These are phyloP conservation scores for Ceyx erithaca DNA, from an alignment of 2,797 vertebrate species.

Conservation along the genomic window DNA sequence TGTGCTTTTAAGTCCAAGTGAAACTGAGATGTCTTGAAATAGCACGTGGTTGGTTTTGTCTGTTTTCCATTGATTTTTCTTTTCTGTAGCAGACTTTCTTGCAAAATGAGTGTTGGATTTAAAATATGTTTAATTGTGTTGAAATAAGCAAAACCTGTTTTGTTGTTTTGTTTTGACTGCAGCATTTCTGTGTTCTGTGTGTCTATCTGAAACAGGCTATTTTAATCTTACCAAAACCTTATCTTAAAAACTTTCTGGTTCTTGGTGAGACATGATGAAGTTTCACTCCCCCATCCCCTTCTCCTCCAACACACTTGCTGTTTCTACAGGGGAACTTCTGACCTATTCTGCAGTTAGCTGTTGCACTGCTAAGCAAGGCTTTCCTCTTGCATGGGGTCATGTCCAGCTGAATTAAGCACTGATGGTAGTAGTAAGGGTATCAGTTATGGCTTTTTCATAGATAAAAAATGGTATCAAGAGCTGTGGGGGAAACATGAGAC, in stretches of 20 bases:
- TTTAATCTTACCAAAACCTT: neutral
- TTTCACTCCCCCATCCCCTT: neutral
- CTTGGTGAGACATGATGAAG: neutral
- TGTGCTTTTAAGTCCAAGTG: neutral
- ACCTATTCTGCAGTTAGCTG: neutral
- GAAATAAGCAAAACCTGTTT: no score
- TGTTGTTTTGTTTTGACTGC: neutral
- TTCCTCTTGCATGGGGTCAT: neutral
- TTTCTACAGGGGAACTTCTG: neutral
- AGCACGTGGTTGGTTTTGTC: neutral
- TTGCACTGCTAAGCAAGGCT: neutral
- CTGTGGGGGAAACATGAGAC: neutral
- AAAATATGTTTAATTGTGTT: neutral
- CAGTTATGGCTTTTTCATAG: neutral
- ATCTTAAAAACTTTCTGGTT: neutral
- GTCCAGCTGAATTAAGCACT: neutral
- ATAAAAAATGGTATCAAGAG: neutral
- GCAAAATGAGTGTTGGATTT: neutral
- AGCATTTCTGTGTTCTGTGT: neutral
- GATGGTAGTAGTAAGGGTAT: neutral
- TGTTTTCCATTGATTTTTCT: neutral
- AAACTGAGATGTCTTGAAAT: neutral
- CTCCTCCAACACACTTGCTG: rapidly evolving
- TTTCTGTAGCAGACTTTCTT: neutral
- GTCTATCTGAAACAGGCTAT: neutral